These are phyloP conservation scores for Siphonodentalium dalli DNA, from an alignment of 2,888 invertebrate species.

Conservation along the genomic window DNA sequence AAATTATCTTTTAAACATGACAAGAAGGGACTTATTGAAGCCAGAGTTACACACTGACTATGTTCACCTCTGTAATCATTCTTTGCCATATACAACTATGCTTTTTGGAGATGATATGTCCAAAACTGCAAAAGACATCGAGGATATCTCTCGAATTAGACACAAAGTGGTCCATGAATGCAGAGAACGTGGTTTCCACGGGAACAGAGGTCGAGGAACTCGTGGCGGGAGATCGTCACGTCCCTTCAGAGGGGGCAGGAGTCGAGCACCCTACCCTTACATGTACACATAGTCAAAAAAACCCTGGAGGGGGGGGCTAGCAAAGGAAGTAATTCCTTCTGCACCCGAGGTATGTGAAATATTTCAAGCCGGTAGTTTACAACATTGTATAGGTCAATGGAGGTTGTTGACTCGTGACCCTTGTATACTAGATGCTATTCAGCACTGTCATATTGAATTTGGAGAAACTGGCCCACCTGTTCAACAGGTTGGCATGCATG, in stretches of 20 bases:
- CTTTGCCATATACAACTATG: conserved; percentile 7
- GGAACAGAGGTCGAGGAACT: too few species aligned
- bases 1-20: conserved; percentile 22
- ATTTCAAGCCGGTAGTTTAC: conserved; percentile 17
- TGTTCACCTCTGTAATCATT: conserved; percentile 11
- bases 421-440: conserved; percentile 16
- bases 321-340: too few species aligned
- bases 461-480: background rate
- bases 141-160: conserved; percentile 20
- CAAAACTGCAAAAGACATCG: conserved; percentile 24
- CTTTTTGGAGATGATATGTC: conserved; percentile 29
- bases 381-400: conserved; percentile 18
- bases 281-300: too few species aligned
- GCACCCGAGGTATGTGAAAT: too few species aligned
- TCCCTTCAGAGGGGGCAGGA: background rate
- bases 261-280: background rate
- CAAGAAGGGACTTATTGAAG: conserved; percentile 14
- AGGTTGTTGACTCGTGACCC: conserved; percentile 11
- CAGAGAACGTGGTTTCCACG: too few species aligned
- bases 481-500: background rate
- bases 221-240: too few species aligned
- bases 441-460: conserved; percentile 19
- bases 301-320: too few species aligned
- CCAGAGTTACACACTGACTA: conserved; percentile 15
- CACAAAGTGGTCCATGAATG: background rate